These are phyloP conservation scores for Linnaemya vulpina DNA, from an alignment of 2,888 invertebrate genomes.

Conservation along the genomic window DNA sequence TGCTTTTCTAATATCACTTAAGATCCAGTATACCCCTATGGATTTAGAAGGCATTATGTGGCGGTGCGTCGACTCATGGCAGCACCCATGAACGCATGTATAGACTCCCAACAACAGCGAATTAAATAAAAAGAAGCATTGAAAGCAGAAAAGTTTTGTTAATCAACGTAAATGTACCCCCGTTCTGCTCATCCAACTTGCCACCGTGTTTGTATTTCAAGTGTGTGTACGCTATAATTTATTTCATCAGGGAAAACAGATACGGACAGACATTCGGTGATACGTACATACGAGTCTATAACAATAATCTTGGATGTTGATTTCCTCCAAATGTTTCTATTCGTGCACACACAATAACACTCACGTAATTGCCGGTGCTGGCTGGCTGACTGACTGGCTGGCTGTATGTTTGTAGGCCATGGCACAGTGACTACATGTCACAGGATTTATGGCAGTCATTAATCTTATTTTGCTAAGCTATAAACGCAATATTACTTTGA, in stretches of 20 bases:
- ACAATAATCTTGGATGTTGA: constrained; percentile 78
- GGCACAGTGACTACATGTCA: constrained; percentile 75
- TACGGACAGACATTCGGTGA: constrained; percentile 64
- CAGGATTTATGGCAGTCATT: constrained; percentile 83
- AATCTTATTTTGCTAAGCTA: constrained; percentile 80
- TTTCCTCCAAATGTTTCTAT: constrained; percentile 77
- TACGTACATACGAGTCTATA: constrained; percentile 76
- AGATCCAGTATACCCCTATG: constrained; percentile 73
- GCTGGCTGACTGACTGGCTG: too few species aligned
- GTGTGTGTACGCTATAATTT: constrained; percentile 49
- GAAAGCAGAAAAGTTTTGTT: constrained; percentile 72
- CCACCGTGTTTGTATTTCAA: background rate
- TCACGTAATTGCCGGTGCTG: constrained; percentile 56
- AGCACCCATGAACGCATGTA: constrained; percentile 64
- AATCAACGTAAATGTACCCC: constrained; percentile 80
- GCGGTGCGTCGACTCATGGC: constrained; percentile 61
- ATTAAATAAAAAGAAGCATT: constrained; percentile 54
- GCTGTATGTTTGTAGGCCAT: constrained; percentile 72
- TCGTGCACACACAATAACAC: constrained; percentile 22
- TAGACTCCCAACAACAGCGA: constrained; percentile 37
- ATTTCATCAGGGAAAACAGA: constrained; percentile 70
- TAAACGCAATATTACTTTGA: constrained; percentile 70
- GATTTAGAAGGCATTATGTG: constrained; percentile 68
- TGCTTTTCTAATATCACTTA: constrained; percentile 72
- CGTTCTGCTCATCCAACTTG: constrained; percentile 21